Base-by-base conservation (phyloP, 2,888 invertebrate genomes). In the Ennomos erosarius region DNA sequence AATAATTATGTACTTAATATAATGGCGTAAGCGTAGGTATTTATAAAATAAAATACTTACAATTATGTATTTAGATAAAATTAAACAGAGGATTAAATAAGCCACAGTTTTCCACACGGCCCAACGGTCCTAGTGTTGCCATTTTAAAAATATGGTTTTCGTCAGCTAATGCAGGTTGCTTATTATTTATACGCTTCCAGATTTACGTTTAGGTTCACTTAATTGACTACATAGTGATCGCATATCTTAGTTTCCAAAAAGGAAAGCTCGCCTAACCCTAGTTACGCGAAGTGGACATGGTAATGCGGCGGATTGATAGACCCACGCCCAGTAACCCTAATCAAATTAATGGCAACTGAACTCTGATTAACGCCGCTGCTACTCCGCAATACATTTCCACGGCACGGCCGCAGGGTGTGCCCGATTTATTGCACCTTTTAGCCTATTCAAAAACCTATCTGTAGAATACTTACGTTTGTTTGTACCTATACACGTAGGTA, bases 311-410 rank as follows among this genome's bases (percentile, higher is more conserved):
- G 90, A 91, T 91, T 91, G 90, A 91, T 91, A 87, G 90, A 66
- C 87, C 90, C 87, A 82, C 90, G 87, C 90, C 91, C 88, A 91
- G 84, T 91, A 92, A 92, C 92, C 92, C 91, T 91, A 92, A 92
- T 92, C 90, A 92, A 91, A 92, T 89, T 89, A 90, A 92, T 91
- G 88, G 88, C 83, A 82, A 82, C 86, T 85, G 84, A 85, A 84
- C 89, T 82, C 88, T 92, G 92, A 92, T 92, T 92, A 92, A 91
- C 90, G 82, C 85, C 76, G 71, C 74, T 71, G 74, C 45, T 49
- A 71, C 74, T 71, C 72, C 73, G 76, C 78, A 76, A 88, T 88
- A 88, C 84, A 87, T 90, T 90, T 87, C 85, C 87, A 87, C 82
- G 84, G 82, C 73, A 67, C 55, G 48, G 67, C 69, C 69, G 55